Percentiles rank a stretch among this genome's conserved stretches.
Conservation (phyloP, 1,140 invertebrate species). For the Drosophila baimaii region DNA sequence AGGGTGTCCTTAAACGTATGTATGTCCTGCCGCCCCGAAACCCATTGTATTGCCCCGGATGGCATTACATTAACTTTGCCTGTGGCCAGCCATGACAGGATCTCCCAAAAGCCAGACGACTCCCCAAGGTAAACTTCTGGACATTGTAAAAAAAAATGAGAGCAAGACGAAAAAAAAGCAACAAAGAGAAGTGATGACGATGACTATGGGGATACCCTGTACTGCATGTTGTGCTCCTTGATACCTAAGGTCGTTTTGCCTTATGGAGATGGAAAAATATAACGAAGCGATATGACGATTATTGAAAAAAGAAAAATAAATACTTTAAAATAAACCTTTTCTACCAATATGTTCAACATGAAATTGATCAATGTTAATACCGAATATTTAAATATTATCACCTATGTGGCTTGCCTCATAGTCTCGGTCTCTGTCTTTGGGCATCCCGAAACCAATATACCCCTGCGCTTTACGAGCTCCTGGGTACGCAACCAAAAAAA, state of each 20-base stretch:
- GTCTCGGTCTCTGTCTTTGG: no score
- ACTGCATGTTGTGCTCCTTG: neutral
- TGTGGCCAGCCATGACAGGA: conserved; percentile 44
- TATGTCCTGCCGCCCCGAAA: neutral
- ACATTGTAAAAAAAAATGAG: conserved; percentile 52
- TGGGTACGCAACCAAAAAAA: conserved; percentile 12
- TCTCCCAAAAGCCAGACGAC: conserved; percentile 30
- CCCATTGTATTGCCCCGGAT: conserved; percentile 46
- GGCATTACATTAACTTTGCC: conserved; percentile 72
- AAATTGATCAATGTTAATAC: no score
- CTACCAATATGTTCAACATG: no score
- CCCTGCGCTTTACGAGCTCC: conserved; percentile 5
- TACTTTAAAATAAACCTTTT: no score
- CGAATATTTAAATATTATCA: no score
- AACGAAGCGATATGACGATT: no score
- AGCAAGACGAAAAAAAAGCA: conserved; percentile 45
- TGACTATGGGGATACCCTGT: neutral
- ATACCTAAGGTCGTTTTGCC: neutral
- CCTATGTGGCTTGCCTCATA: no score
- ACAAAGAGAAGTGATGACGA: neutral
- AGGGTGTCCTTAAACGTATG: conserved; percentile 1
- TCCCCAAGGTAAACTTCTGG: conserved; percentile 67
- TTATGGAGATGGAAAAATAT: neutral
- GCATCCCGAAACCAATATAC: neutral
- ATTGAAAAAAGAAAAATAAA: neutral